Conservation (phyloP, 2,113 vertebrate species). For the Regulus satrapa region DNA sequence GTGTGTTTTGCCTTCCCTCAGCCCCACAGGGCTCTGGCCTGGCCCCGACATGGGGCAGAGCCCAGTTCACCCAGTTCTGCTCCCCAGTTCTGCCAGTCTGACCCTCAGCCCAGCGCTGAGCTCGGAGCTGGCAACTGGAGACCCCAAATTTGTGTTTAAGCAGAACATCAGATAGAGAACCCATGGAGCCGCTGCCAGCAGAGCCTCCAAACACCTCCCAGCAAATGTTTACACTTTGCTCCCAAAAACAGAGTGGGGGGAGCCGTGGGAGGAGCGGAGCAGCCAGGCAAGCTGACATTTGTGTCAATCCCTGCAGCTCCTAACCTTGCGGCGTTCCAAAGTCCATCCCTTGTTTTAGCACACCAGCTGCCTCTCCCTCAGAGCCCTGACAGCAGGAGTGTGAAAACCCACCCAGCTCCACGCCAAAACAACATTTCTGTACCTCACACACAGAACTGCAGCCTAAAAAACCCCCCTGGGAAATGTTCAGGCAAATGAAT, state of each 20-base stretch:
- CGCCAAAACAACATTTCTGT: not conserved
- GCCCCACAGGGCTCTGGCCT: not conserved
- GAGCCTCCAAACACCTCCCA: not conserved
- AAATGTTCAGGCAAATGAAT: not conserved
- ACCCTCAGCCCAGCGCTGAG: not conserved
- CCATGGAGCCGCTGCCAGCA: not conserved
- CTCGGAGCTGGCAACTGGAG: not conserved
- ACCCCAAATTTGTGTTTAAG: not conserved
- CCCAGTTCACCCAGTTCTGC: not conserved
- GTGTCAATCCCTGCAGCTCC: slow-evolving; percentile 19
- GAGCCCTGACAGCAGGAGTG: not conserved
- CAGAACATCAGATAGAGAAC: not conserved
- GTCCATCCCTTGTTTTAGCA: slow-evolving; percentile 12
- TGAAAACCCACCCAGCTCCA: slow-evolving; percentile 7
- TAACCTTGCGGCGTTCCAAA: not conserved
- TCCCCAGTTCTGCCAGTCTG: not conserved
- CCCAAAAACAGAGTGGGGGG: not conserved
- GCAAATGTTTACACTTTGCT: not conserved
- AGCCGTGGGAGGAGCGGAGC: slow-evolving; percentile 10
- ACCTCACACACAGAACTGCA: not conserved
- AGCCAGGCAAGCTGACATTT: not conserved
- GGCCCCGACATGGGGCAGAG: not conserved
- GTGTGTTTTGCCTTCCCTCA: not conserved
- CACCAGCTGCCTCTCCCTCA: slow-evolving; percentile 46
- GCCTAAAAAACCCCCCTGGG: not conserved